These are phyloP conservation scores for Thalpophila matura DNA, from an alignment of 2,888 invertebrate species.

Conservation along the genomic window DNA sequence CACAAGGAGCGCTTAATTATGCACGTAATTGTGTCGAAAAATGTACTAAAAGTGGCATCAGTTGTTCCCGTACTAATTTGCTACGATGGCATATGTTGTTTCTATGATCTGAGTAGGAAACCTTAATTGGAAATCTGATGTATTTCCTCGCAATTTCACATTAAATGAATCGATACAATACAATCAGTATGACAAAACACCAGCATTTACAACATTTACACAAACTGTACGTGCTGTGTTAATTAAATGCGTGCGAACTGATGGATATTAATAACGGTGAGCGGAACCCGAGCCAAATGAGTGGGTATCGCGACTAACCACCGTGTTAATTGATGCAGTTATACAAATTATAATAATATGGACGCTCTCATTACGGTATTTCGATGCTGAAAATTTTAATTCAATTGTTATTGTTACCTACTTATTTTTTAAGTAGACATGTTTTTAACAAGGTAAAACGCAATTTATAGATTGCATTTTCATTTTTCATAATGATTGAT, in stretches of 20 bases:
- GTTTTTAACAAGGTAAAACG: too few species aligned
- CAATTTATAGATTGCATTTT: too few species aligned
- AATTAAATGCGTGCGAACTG: constrained; percentile 20
- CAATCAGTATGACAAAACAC: not conserved
- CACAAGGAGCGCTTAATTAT: too few species aligned
- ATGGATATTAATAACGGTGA: constrained; percentile 53
- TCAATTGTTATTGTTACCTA: not conserved
- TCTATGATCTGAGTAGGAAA: too few species aligned
- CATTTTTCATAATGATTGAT: too few species aligned
- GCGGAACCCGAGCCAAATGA: constrained; percentile 47
- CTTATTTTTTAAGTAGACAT: too few species aligned
- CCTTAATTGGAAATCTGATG: not conserved
- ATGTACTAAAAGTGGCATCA: too few species aligned
- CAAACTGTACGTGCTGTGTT: constrained; percentile 26
- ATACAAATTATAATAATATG: constrained; percentile 7
- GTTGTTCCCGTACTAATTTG: too few species aligned
- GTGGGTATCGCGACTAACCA: constrained; percentile 44
- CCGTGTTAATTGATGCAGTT: constrained; percentile 46
- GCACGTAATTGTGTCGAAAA: too few species aligned
- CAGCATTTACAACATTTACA: constrained; percentile 10
- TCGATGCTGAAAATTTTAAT: not conserved
- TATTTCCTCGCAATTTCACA: not conserved
- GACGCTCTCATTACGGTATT: not conserved
- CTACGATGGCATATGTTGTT: too few species aligned
- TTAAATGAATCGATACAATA: not conserved